A percentile compares a stretch with the other conserved stretches of the same genome.
Evolutionary conservation across 2,113 vertebrate genomes (phyloP).

Genomic region (Ariopsis seemanni): DNA sequence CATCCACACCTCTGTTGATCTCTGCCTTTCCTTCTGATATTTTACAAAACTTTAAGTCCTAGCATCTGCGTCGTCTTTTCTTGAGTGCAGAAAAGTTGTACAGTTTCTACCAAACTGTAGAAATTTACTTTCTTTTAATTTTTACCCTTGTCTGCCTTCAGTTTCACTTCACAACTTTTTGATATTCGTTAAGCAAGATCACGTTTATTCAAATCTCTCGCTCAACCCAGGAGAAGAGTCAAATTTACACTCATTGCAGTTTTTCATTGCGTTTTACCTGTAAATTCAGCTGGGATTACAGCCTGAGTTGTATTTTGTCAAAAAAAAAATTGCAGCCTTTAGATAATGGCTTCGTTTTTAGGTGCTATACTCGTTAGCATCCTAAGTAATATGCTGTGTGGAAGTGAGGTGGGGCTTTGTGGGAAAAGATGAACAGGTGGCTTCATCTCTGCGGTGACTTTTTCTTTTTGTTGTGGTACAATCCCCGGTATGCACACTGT

Average conservation of each 20-base stretch:
- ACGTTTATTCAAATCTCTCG: conserved; percentile 46
- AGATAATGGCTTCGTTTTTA: conserved; percentile 31
- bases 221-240: conserved; percentile 29
- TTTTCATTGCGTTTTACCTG: conserved; percentile 34
- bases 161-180: conserved; percentile 39
- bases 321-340: conserved; percentile 17
- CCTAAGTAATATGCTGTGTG: conserved; percentile 62
- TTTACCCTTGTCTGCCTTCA: conserved; percentile 27
- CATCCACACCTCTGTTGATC: background rate
- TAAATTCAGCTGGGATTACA: conserved; percentile 41
- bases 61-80: background rate
- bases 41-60: background rate
- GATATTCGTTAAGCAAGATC: conserved; percentile 48
- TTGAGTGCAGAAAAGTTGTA: background rate
- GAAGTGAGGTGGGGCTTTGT: conserved; percentile 70
- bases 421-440: conserved; percentile 74
- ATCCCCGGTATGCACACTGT: conserved; percentile 52
- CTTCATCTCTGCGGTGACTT: conserved; percentile 64
- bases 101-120: background rate
- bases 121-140: background rate
- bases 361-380: conserved; percentile 24
- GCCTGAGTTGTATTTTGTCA: conserved; percentile 33
- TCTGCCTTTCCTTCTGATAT: background rate
- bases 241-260: conserved; percentile 10
- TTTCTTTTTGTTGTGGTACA: conserved; percentile 61